These are phyloP conservation scores for Laticauda laticaudata DNA, from an alignment of 2,113 vertebrate genomes.

Conservation along the genomic window DNA sequence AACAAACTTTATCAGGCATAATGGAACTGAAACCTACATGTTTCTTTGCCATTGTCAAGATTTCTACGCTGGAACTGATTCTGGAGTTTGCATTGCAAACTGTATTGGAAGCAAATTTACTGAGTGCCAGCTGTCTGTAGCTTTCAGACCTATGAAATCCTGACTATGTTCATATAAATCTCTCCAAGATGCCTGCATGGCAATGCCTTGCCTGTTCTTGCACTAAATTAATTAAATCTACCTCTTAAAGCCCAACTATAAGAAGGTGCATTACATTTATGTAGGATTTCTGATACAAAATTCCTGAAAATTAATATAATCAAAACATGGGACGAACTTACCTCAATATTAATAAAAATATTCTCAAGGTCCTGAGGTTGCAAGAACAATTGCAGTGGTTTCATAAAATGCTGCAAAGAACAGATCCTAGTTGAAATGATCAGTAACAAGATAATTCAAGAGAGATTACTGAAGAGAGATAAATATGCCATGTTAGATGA, in stretches of 20 bases:
- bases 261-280: not conserved
- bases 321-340: constrained; percentile 42
- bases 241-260: not conserved
- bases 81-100: not conserved
- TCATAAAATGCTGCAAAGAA: constrained; percentile 82
- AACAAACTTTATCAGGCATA: not conserved
- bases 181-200: not conserved
- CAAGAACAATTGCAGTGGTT: constrained; percentile 82
- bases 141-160: not conserved
- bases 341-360: constrained; percentile 89
- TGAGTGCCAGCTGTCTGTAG: not conserved
- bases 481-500: not conserved
- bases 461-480: not conserved
- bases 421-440: not conserved
- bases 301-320: not conserved
- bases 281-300: not conserved
- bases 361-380: constrained; percentile 78
- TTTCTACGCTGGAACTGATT: not conserved
- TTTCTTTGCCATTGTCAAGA: not conserved
- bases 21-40: not conserved
- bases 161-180: not conserved
- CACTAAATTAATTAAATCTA: not conserved
- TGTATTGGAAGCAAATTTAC: not conserved
- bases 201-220: not conserved
- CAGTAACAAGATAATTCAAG: not conserved